Conservation (phyloP, 2,113 vertebrate genomes). For the Bucco capensis region DNA sequence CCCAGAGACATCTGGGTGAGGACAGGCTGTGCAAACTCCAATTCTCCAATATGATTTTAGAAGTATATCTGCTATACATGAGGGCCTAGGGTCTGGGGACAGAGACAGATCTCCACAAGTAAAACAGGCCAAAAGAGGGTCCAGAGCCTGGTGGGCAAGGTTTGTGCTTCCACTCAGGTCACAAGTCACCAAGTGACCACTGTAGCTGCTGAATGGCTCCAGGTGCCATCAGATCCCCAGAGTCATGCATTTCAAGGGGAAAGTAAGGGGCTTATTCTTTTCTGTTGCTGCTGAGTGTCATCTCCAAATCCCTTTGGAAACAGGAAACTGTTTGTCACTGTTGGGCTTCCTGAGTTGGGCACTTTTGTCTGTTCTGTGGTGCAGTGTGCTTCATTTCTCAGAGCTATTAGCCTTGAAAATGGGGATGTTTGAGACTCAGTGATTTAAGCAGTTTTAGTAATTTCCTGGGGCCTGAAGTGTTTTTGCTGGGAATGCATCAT, state of each 20-base stretch:
- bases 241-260: not conserved
- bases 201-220: not conserved
- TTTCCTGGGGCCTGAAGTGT: not conserved
- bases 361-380: not conserved
- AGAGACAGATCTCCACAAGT: not conserved
- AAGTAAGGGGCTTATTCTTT: not conserved
- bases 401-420: not conserved
- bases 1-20: not conserved
- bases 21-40: not conserved
- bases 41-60: not conserved
- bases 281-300: not conserved
- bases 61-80: not conserved
- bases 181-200: accelerated
- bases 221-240: not conserved
- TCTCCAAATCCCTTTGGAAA: not conserved
- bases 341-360: not conserved
- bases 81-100: not conserved
- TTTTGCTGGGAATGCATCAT: not conserved
- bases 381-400: not conserved
- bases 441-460: not conserved
- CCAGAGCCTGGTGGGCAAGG: not conserved
- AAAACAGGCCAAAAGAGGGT: not conserved
- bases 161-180: not conserved
- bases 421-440: not conserved
- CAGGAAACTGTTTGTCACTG: not conserved